Evolutionary conservation across 2,113 vertebrate genomes (phyloP).

Genomic region (Pristiophorus japonicus): DNA sequence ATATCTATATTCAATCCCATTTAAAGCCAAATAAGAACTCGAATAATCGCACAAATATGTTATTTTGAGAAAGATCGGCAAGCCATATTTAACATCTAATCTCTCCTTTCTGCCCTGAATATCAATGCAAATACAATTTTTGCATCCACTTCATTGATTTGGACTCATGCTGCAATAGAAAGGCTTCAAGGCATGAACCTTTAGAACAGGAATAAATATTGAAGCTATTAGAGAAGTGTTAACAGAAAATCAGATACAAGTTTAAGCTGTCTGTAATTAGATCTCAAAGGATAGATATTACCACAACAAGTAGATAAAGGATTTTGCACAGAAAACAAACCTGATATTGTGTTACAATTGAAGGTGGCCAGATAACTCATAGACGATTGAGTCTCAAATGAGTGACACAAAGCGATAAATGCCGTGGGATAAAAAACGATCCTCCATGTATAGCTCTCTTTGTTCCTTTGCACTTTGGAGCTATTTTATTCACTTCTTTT

Average conservation of each 20-base stretch:
- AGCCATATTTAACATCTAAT: conserved; percentile 7
- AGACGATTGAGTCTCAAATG: too few relatives aligned
- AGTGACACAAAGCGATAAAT: background rate
- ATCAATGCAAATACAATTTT: conserved; percentile 44
- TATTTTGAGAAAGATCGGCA: conserved; percentile 27
- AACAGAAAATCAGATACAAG: background rate
- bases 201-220: conserved; percentile 22
- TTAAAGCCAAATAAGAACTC: background rate
- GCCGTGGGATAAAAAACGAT: background rate
- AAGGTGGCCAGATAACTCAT: background rate
- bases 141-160: conserved; percentile 39
- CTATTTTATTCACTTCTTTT: background rate
- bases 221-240: background rate
- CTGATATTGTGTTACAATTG: background rate
- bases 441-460: background rate
- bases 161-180: conserved; percentile 29
- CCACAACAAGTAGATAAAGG: background rate
- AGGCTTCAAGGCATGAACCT: conserved; percentile 28
- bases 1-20: conserved; percentile 10
- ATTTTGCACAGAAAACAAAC: background rate
- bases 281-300: background rate
- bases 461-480: background rate
- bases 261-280: conserved; percentile 5
- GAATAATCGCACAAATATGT: background rate
- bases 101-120: conserved; percentile 35